phyloP scores from a whole-genome alignment of 2,888 invertebrate species.

The Tanytarsus gracilentus region DNA sequence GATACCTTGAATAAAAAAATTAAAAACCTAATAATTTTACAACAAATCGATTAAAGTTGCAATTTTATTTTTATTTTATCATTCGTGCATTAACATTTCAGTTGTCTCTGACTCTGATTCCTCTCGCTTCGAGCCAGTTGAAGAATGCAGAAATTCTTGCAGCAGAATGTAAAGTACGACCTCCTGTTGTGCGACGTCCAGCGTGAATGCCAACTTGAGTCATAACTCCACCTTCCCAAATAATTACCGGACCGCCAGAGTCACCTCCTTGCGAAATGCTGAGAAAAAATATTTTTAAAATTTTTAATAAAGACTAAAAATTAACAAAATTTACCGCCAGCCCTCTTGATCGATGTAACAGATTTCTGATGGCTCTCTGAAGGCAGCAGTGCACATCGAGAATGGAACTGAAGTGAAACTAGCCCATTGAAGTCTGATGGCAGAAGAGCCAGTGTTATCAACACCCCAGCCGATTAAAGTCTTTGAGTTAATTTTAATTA shows the following conservation, averaged over 20 bases:
- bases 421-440: not conserved
- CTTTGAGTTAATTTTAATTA: no score
- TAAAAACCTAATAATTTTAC: no score
- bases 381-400: not conserved
- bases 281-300: not conserved
- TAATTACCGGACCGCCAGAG: not conserved
- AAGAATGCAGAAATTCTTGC: not conserved
- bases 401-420: not conserved
- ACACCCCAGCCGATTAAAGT: not conserved
- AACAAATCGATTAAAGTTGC: no score
- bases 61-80: no score
- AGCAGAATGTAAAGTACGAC: not conserved
- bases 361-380: not conserved
- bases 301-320: not conserved
- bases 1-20: no score
- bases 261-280: no score
- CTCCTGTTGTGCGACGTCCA: not conserved
- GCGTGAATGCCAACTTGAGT: slow-evolving; percentile 2
- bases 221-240: not conserved
- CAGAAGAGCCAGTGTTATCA: not conserved
- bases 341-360: not conserved
- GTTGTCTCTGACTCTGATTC: not conserved
- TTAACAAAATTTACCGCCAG: not conserved
- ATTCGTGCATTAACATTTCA: no score
- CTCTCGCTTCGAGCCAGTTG: not conserved